Evolutionary conservation across 2,888 invertebrate species (phyloP).

Genomic region (Ceriagrion tenellum): DNA sequence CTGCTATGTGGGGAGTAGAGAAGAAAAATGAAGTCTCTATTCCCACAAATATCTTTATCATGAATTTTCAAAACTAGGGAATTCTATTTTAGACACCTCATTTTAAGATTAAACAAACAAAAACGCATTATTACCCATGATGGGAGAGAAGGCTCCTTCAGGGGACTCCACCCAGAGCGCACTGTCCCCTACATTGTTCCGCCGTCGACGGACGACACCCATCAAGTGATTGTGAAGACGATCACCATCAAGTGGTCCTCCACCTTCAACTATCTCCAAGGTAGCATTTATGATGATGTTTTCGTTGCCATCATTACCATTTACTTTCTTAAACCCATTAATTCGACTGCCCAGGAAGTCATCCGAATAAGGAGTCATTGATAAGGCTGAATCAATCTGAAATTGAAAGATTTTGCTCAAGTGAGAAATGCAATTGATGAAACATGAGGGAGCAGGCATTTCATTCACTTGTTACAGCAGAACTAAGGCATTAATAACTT

Average conservation of each 20-base stretch:
- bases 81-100: no score
- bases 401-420: slow-evolving; percentile 71
- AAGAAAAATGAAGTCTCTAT: no score
- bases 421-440: slow-evolving; percentile 40
- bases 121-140: slow-evolving; percentile 81
- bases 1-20: no score
- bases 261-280: slow-evolving; percentile 87
- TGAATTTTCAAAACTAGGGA: no score
- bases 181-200: slow-evolving; percentile 93
- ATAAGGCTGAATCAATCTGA: slow-evolving; percentile 94
- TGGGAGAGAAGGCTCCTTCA: slow-evolving; percentile 87
- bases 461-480: not conserved
- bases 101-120: no score
- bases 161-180: slow-evolving; percentile 91
- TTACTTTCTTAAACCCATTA: slow-evolving; percentile 87
- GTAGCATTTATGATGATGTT: slow-evolving; percentile 92
- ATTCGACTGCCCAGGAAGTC: slow-evolving; percentile 90
- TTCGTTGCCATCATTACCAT: slow-evolving; percentile 78
- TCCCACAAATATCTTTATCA: no score
- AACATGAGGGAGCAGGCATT: not conserved
- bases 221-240: slow-evolving; percentile 91
- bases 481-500: slow-evolving; percentile 77
- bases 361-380: slow-evolving; percentile 94
- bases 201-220: slow-evolving; percentile 89
- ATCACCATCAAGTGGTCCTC: slow-evolving; percentile 84